Evolutionary conservation across 1,140 invertebrate genomes (phyloP).

Genomic region (Muscidifurax raptorellus): DNA sequence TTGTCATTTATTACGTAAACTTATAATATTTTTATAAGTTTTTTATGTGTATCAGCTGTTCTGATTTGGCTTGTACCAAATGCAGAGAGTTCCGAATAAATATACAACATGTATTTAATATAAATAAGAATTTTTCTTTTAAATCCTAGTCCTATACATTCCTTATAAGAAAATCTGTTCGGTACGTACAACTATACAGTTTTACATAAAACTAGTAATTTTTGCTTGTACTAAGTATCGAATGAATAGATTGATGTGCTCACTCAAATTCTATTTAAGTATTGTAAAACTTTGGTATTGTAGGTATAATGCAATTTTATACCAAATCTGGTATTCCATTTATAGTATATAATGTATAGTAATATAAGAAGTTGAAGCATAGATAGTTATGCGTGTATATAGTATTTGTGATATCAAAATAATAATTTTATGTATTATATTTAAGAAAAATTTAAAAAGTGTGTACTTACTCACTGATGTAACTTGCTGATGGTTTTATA

Average conservation of each 20-base stretch:
- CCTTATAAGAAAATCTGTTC: neutral
- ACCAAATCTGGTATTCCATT: neutral
- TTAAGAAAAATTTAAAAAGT: neutral
- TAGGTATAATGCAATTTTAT: neutral
- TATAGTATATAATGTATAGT: too few species aligned
- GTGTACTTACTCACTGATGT: conserved; percentile 35
- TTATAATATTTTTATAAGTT: conserved; percentile 51
- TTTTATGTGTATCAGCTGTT: conserved; percentile 40
- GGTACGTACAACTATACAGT: too few species aligned
- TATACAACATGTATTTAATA: conserved; percentile 36
- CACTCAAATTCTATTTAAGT: too few species aligned
- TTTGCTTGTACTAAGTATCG: too few species aligned
- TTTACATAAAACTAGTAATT: too few species aligned
- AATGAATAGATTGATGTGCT: too few species aligned
- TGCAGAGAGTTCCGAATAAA: conserved; percentile 32
- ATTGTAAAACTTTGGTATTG: too few species aligned
- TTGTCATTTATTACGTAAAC: conserved; percentile 44
- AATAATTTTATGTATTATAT: neutral
- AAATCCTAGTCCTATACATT: neutral
- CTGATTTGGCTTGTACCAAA: conserved; percentile 39
- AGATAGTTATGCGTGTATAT: too few species aligned
- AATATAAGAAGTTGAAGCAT: too few species aligned
- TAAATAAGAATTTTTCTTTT: neutral
- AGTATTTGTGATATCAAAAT: too few species aligned
- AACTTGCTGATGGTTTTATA: neutral